Percentiles rank a stretch among this genome's conserved stretches.
Evolutionary conservation across 1,140 invertebrate species (phyloP).

Genomic region (Eufriesea mexicana): DNA sequence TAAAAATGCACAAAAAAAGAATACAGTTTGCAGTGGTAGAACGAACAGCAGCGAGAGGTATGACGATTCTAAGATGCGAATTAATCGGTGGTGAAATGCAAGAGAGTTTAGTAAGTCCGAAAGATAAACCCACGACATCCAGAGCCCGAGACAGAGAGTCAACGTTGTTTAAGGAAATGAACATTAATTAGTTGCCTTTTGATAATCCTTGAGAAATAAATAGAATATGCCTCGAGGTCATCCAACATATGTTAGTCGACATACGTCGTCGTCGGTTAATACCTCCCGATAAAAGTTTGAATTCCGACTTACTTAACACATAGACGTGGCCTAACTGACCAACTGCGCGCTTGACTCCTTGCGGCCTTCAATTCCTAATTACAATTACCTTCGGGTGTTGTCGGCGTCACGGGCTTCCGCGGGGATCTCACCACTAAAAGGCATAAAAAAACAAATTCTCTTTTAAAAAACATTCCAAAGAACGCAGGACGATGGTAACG

Average conservation of each 20-base stretch:
- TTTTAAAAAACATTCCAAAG: conserved; percentile 42
- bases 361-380: conserved; percentile 83
- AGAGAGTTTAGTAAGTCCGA: conserved; percentile 46
- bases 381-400: conserved; percentile 83
- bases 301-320: conserved; percentile 82
- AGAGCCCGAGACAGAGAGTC: neutral
- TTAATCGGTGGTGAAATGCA: neutral
- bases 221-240: conserved; percentile 36
- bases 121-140: conserved; percentile 15
- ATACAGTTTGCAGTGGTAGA: too few species aligned
- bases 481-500: neutral
- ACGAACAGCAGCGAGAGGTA: neutral
- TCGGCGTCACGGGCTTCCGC: conserved; percentile 81
- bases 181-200: conserved; percentile 47
- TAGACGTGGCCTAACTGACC: conserved; percentile 82
- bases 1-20: too few species aligned
- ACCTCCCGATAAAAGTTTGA: conserved; percentile 79
- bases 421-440: conserved; percentile 83
- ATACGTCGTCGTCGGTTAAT: conserved; percentile 72
- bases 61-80: conserved; percentile 3
- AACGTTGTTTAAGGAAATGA: conserved; percentile 10
- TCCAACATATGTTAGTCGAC: conserved; percentile 51
- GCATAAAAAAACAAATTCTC: conserved; percentile 77
- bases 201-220: conserved; percentile 24
- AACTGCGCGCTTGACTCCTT: conserved; percentile 81